Evolutionary conservation across 2,888 invertebrate genomes (phyloP).

Genomic region (Chaitophorus viminalis): DNA sequence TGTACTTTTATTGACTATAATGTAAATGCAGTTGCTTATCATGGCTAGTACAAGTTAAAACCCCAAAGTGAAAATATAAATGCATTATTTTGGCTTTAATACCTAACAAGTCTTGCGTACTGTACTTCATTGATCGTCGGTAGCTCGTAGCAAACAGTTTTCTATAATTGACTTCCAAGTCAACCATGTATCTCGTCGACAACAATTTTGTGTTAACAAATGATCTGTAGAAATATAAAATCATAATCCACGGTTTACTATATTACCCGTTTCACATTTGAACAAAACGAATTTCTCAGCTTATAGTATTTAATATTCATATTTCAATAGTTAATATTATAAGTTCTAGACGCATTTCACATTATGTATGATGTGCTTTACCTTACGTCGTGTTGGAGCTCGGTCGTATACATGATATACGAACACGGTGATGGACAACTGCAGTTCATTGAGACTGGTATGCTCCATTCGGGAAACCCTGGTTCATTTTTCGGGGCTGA

Average conservation of each 20-base stretch:
- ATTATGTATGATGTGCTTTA: neutral
- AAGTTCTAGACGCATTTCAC: too few species aligned
- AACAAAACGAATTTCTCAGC: too few species aligned
- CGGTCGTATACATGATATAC: constrained; percentile 60
- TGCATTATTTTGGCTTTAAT: neutral
- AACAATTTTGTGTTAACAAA: neutral
- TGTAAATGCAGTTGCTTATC: too few species aligned
- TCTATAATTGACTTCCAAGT: constrained; percentile 50
- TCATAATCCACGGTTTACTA: too few species aligned
- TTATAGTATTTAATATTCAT: too few species aligned
- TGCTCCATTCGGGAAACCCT: constrained; percentile 63
- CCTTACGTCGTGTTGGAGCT: constrained; percentile 44
- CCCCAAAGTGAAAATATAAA: too few species aligned
- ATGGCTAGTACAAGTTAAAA: too few species aligned
- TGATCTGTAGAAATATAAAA: neutral
- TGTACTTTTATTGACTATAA: too few species aligned
- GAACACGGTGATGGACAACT: constrained; percentile 63
- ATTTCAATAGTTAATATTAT: too few species aligned
- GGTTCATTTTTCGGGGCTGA: constrained; percentile 46
- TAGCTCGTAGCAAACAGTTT: constrained; percentile 61
- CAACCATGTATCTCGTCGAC: neutral
- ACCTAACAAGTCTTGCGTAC: constrained; percentile 55
- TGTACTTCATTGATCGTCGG: constrained; percentile 57
- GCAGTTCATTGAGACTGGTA: constrained; percentile 63
- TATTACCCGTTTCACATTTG: too few species aligned